phyloP scores from a whole-genome alignment of 2,797 vertebrate genomes.

The Chromobotia macracanthus region DNA sequence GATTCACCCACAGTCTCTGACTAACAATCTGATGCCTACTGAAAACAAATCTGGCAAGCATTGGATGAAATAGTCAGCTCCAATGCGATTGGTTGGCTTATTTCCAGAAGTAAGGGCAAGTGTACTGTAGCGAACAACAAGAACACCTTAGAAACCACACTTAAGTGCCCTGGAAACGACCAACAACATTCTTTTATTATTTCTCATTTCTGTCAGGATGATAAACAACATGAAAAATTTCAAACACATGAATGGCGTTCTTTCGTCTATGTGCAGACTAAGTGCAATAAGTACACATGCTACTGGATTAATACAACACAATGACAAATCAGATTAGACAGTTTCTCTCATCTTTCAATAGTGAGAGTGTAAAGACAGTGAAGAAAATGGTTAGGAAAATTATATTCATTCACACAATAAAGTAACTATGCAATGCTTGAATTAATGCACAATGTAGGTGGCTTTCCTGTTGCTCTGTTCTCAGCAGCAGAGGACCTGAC shows the following conservation, averaged over 20 bases:
- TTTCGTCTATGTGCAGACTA: neutral
- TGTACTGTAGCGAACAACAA: too few relatives aligned
- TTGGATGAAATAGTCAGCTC: too few relatives aligned
- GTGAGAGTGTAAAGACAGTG: neutral
- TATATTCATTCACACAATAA: neutral
- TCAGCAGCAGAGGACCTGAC: neutral
- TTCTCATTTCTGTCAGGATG: neutral
- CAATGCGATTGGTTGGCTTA: too few relatives aligned
- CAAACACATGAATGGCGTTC: too few relatives aligned
- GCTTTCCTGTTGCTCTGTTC: slow-evolving; percentile 4
- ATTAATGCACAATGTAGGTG: neutral
- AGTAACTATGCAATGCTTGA: neutral
- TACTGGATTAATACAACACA: neutral
- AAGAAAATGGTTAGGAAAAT: neutral
- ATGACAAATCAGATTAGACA: neutral
- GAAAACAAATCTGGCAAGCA: neutral
- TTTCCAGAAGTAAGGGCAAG: too few relatives aligned
- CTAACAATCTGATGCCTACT: too few relatives aligned
- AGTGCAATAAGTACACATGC: neutral
- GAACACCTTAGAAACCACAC: too few relatives aligned
- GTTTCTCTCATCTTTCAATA: slow-evolving; percentile 4
- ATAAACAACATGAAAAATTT: neutral
- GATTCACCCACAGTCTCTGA: too few relatives aligned
- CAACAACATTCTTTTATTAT: too few relatives aligned
- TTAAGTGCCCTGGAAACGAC: too few relatives aligned